A percentile compares a stretch with the other conserved stretches of the same genome.
These are phyloP conservation scores for Lithophane ornitopus DNA, from an alignment of 2,888 invertebrate genomes.

Conservation along the genomic window DNA sequence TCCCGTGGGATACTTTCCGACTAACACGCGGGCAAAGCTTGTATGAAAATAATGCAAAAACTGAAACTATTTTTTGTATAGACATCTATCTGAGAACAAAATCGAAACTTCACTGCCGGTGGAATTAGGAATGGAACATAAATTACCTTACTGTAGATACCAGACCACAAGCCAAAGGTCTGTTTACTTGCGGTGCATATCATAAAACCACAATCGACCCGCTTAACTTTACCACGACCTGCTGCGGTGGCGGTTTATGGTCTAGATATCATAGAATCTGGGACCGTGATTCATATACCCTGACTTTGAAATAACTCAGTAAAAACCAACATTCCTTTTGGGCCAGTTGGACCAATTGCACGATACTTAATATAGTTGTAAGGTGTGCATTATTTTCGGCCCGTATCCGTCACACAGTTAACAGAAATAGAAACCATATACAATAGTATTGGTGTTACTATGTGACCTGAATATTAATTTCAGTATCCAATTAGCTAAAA, in stretches of 20 bases:
- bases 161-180: neutral
- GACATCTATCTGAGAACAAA: no score
- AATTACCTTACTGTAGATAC: neutral
- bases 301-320: neutral
- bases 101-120: no score
- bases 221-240: neutral
- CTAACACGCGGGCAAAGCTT: no score
- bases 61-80: no score
- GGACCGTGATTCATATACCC: no score
- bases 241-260: neutral
- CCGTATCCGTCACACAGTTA: conserved; percentile 1
- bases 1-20: no score
- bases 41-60: no score
- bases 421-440: conserved; percentile 17
- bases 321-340: neutral
- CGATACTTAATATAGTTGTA: neutral
- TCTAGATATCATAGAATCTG: neutral
- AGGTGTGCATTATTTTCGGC: neutral
- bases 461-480: conserved; percentile 53
- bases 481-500: conserved; percentile 35
- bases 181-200: conserved; percentile 7
- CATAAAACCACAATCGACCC: conserved; percentile 19
- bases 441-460: neutral
- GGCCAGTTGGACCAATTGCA: neutral
- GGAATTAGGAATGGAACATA: no score